These are phyloP conservation scores for Pipa parva DNA, from an alignment of 2,113 vertebrate species.

Conservation along the genomic window DNA sequence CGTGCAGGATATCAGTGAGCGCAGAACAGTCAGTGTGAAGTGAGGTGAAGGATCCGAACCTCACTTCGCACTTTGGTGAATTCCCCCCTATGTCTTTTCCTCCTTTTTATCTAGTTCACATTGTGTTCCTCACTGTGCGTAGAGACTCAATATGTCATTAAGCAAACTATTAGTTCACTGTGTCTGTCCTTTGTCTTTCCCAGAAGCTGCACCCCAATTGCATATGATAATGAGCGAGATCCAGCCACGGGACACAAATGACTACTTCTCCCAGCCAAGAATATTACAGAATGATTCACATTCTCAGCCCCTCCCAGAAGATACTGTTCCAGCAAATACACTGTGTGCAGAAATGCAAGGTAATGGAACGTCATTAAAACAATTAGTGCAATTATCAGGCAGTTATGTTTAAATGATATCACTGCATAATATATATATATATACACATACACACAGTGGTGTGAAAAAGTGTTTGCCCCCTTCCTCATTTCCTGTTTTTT, in stretches of 20 bases:
- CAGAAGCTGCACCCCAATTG: constrained; percentile 74
- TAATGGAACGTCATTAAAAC: constrained; percentile 44
- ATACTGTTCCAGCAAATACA: constrained; percentile 46
- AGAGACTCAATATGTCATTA: too few relatives aligned
- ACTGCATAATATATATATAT: background rate
- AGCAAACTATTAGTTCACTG: too few relatives aligned
- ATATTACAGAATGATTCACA: constrained; percentile 61
- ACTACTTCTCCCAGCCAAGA: constrained; percentile 80
- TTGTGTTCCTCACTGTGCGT: too few relatives aligned
- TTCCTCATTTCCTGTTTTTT: too few relatives aligned
- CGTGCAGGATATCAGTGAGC: too few relatives aligned
- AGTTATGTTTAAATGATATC: constrained; percentile 10
- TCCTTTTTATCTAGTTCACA: too few relatives aligned
- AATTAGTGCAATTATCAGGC: constrained; percentile 21
- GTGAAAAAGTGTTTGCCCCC: too few relatives aligned
- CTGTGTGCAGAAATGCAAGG: constrained; percentile 55
- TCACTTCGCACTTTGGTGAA: too few relatives aligned
- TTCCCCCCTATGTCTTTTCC: too few relatives aligned
- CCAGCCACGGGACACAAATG: constrained; percentile 88
- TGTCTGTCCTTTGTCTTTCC: constrained; percentile 4
- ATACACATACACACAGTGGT: too few relatives aligned
- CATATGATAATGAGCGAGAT: constrained; percentile 87
- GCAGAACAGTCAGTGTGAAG: too few relatives aligned
- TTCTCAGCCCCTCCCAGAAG: constrained; percentile 47
- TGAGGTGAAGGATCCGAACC: too few relatives aligned